These are phyloP conservation scores for Ephestia elutella DNA, from an alignment of 1,140 invertebrate genomes.

Conservation along the genomic window DNA sequence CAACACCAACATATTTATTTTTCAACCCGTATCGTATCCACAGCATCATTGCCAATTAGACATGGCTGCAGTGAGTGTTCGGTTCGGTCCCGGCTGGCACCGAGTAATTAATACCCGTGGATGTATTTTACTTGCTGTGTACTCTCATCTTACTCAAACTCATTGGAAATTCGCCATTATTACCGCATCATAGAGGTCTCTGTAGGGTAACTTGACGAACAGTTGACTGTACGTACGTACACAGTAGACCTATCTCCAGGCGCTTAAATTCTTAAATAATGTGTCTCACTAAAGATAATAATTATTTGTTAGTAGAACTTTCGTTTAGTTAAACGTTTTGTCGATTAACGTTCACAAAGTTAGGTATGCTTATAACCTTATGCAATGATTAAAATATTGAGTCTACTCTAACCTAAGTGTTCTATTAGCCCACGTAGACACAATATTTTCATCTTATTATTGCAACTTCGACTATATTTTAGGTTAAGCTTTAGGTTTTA, in stretches of 20 bases:
- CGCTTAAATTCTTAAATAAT: constrained; percentile 3
- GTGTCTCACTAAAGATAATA: background rate
- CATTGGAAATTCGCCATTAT: background rate
- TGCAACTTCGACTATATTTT: no score
- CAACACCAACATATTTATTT: no score
- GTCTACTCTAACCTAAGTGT: no score
- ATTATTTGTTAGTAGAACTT: background rate
- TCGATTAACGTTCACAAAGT: background rate
- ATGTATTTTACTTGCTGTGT: background rate
- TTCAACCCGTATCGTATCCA: background rate
- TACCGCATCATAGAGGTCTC: no score
- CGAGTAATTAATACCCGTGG: constrained; percentile 1
- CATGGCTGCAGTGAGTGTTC: background rate
- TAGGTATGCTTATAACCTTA: background rate
- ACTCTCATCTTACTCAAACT: background rate
- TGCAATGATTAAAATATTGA: background rate
- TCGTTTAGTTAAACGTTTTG: constrained; percentile 2
- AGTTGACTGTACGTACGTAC: no score
- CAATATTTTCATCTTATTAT: no score
- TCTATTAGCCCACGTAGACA: no score
- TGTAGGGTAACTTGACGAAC: no score
- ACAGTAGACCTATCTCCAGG: background rate
- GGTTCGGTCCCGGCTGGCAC: background rate
- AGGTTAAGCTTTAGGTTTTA: no score
- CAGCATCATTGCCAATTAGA: background rate